A percentile compares a stretch with the other conserved stretches of the same genome.
Evolutionary conservation across 2,113 vertebrate species (phyloP).

Genomic region (Vulpes vulpes): DNA sequence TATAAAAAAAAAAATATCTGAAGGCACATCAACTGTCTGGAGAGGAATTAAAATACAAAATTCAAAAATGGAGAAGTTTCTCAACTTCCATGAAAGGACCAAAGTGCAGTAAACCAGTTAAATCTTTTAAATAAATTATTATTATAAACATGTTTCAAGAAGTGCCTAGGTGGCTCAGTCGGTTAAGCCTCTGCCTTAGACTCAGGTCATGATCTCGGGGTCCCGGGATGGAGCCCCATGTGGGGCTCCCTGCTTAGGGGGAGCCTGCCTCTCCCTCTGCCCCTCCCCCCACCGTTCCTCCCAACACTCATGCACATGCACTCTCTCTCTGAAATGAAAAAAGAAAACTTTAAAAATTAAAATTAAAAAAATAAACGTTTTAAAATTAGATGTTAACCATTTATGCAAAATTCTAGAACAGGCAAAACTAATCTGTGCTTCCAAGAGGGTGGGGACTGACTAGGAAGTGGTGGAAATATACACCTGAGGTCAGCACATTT

Average conservation of each 20-base stretch:
- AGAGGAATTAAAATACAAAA: slow-evolving; percentile 40
- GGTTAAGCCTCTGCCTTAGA: no score
- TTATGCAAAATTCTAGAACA: not conserved
- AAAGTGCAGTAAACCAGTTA: not conserved
- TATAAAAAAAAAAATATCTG: not conserved
- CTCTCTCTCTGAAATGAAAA: no score
- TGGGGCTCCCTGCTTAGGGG: no score
- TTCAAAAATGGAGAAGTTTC: not conserved
- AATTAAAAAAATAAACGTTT: not conserved
- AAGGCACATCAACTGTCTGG: not conserved
- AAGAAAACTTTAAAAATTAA: no score
- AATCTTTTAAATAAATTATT: not conserved
- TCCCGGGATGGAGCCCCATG: no score
- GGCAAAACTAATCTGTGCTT: not conserved
- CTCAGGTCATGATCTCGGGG: no score
- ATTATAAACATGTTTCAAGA: not conserved
- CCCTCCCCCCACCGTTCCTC: no score
- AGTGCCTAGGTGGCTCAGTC: no score
- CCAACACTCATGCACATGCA: no score
- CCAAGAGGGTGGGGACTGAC: not conserved
- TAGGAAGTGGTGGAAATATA: not conserved
- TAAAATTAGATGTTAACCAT: not conserved
- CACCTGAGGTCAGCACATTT: not conserved
- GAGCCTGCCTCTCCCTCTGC: no score
- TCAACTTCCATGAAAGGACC: not conserved